phyloP scores from a whole-genome alignment of 2,113 vertebrate genomes.

The Rhineura floridana region DNA sequence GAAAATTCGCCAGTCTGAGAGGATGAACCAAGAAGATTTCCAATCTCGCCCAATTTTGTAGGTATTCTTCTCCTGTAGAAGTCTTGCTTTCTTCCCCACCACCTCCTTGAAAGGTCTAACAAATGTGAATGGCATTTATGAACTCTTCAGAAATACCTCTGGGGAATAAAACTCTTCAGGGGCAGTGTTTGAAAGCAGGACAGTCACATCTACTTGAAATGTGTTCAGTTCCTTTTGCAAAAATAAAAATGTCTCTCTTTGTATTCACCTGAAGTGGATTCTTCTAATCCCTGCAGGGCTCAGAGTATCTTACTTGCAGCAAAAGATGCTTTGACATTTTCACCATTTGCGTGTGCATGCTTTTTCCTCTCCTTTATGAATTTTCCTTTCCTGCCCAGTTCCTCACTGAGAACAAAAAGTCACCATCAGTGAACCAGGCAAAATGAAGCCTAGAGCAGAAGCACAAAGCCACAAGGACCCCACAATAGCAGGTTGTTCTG shows the following conservation, averaged over 20 bases:
- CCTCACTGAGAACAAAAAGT: background rate
- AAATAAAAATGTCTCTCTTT: constrained; percentile 28
- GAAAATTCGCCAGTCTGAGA: constrained; percentile 98
- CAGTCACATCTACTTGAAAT: constrained; percentile 2
- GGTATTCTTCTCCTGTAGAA: constrained; percentile 68
- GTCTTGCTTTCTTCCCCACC: rapidly evolving
- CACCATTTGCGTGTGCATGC: constrained; percentile 10
- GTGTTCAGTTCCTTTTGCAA: constrained; percentile 27
- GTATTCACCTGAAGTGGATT: constrained; percentile 37
- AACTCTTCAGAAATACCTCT: background rate
- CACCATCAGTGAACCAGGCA: background rate
- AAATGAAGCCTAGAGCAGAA: background rate
- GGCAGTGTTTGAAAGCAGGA: constrained; percentile 19
- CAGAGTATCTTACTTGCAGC: constrained; percentile 7
- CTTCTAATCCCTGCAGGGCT: constrained; percentile 7
- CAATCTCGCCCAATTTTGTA: constrained; percentile 98
- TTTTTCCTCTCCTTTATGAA: background rate
- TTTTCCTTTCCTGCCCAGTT: constrained; percentile 28
- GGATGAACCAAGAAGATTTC: constrained; percentile 99
- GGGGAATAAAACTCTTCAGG: constrained; percentile 25
- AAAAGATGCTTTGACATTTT: constrained; percentile 46
- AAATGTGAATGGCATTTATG: constrained; percentile 1
- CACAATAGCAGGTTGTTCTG: background rate
- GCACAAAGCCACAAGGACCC: background rate
- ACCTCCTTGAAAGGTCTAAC: constrained; percentile 12